These are phyloP conservation scores for Labeo rohita DNA, from an alignment of 2,113 vertebrate species.

Conservation along the genomic window DNA sequence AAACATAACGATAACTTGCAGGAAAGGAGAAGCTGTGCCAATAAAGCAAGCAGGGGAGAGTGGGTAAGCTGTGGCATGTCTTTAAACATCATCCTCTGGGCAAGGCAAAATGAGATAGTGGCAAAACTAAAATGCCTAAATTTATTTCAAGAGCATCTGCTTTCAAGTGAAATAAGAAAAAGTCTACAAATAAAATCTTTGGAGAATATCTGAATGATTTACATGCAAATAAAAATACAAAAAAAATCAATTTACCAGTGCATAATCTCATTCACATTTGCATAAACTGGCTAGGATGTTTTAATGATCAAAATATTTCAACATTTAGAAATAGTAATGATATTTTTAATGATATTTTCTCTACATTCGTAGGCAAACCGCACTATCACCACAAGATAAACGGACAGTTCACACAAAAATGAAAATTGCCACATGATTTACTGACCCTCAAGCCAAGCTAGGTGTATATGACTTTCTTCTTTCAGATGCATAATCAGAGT, in stretches of 20 bases:
- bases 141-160: not conserved
- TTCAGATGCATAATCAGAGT: no score
- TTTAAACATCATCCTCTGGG: not conserved
- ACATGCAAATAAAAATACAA: not conserved
- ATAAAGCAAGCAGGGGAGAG: not conserved
- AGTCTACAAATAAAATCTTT: not conserved
- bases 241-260: not conserved
- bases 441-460: no score
- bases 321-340: not conserved
- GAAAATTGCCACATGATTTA: no score
- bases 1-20: conserved; percentile 14
- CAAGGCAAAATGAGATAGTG: not conserved
- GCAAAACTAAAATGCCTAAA: not conserved
- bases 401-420: no score
- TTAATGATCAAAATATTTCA: conserved; percentile 8
- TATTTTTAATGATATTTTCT: not conserved
- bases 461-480: no score
- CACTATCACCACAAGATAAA: not conserved
- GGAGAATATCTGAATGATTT: not conserved
- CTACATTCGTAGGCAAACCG: no score
- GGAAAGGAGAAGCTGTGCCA: not conserved
- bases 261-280: not conserved
- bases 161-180: not conserved
- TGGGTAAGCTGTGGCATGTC: not conserved
- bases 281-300: not conserved